Conservation (phyloP, 2,113 vertebrate genomes). For the Furnarius figulus region DNA sequence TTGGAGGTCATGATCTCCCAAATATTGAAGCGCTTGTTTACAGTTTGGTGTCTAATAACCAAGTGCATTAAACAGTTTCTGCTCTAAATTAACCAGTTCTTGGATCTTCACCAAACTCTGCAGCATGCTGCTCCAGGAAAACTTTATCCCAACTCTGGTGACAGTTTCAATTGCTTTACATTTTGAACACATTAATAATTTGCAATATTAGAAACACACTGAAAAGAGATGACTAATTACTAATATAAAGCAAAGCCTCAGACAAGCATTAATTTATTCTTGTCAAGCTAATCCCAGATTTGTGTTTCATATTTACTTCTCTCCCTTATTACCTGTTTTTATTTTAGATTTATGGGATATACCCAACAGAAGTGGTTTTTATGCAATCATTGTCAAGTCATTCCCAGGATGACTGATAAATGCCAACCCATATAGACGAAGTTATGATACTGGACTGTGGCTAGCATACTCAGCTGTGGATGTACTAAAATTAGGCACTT, state of each 20-base stretch:
- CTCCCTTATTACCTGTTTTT: neutral
- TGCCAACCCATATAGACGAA: neutral
- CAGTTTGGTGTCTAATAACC: constrained; percentile 29
- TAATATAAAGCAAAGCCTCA: neutral
- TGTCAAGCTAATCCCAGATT: neutral
- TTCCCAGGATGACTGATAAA: neutral
- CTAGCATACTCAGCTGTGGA: neutral
- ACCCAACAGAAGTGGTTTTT: neutral
- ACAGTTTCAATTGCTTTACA: neutral
- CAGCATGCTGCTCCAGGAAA: neutral
- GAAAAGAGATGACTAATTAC: neutral
- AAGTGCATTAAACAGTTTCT: neutral
- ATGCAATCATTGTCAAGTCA: neutral
- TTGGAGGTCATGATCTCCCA: neutral
- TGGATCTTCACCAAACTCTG: constrained; percentile 1
- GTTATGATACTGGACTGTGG: neutral
- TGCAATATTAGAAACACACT: constrained; percentile 3
- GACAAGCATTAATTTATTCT: neutral
- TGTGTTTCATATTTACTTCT: neutral
- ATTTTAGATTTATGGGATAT: neutral
- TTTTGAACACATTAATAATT: neutral
- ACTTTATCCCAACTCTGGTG: neutral
- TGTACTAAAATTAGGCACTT: neutral
- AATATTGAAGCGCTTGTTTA: constrained; percentile 34
- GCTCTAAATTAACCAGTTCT: constrained; percentile 24